These are phyloP conservation scores for Branchellion lobata DNA, from an alignment of 2,888 invertebrate genomes.

Conservation along the genomic window DNA sequence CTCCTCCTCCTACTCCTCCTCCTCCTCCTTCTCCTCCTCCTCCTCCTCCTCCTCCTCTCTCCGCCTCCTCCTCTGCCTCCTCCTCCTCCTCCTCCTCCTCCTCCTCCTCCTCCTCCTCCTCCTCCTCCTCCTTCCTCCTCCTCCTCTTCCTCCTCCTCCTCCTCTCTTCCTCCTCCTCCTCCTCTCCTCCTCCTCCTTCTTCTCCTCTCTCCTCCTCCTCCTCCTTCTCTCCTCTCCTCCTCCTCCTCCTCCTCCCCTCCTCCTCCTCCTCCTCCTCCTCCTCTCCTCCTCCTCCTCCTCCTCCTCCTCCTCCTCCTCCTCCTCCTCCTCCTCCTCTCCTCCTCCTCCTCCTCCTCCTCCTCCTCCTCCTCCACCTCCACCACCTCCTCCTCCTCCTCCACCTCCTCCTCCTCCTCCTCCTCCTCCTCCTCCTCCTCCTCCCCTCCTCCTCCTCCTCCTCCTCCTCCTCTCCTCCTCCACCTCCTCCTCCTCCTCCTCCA, in stretches of 20 bases:
- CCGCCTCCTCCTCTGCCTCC: too few relatives aligned
- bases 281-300: not conserved
- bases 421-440: constrained; percentile 51
- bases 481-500: constrained; percentile 46
- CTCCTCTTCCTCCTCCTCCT: not conserved
- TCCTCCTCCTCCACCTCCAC: not conserved
- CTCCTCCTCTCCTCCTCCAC: constrained; percentile 53
- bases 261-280: not conserved
- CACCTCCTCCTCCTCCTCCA: not conserved
- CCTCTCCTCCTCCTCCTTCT: not conserved
- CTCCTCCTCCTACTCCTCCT: too few relatives aligned
- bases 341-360: not conserved
- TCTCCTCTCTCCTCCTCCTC: not conserved
- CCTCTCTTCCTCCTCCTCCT: not conserved
- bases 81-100: not conserved
- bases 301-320: not conserved
- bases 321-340: not conserved
- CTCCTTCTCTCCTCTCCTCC: not conserved
- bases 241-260: not conserved
- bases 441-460: constrained; percentile 50
- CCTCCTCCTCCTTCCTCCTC: not conserved
- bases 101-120: not conserved
- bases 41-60: not conserved
- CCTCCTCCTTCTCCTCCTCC: too few relatives aligned
- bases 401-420: constrained; percentile 47